These are phyloP conservation scores for Oreortyx pictus DNA, from an alignment of 2,797 vertebrate species.

Conservation along the genomic window DNA sequence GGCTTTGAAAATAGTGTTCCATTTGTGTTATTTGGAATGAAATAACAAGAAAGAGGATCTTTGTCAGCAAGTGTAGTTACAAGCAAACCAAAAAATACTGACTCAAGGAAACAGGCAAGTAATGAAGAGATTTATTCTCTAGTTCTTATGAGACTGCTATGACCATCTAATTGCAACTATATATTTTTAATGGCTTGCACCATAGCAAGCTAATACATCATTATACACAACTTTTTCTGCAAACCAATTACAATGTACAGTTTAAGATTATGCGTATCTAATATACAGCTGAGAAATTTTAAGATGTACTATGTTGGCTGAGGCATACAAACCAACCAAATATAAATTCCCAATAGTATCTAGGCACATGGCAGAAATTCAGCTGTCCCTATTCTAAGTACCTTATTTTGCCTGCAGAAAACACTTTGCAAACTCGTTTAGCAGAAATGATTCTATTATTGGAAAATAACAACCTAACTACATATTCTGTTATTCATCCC, in stretches of 20 bases:
- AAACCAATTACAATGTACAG: neutral
- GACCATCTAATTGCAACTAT: neutral
- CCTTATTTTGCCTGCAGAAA: neutral
- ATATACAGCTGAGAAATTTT: neutral
- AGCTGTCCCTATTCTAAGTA: neutral
- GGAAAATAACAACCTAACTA: neutral
- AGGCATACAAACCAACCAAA: neutral
- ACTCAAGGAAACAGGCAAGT: neutral
- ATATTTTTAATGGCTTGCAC: neutral
- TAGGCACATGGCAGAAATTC: neutral
- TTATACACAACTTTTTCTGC: neutral
- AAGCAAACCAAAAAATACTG: neutral
- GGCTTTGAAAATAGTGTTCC: neutral
- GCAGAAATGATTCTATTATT: neutral
- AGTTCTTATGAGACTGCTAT: neutral
- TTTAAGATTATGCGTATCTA: neutral
- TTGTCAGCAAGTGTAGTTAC: neutral
- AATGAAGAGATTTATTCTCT: neutral
- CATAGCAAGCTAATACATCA: neutral
- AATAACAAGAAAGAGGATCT: neutral
- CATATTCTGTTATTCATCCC: neutral
- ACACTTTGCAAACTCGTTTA: neutral
- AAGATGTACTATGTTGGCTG: neutral
- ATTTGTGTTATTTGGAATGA: neutral
- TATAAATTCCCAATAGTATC: neutral